phyloP scores from a whole-genome alignment of 2,888 invertebrate genomes.

The Anorthoa munda region DNA sequence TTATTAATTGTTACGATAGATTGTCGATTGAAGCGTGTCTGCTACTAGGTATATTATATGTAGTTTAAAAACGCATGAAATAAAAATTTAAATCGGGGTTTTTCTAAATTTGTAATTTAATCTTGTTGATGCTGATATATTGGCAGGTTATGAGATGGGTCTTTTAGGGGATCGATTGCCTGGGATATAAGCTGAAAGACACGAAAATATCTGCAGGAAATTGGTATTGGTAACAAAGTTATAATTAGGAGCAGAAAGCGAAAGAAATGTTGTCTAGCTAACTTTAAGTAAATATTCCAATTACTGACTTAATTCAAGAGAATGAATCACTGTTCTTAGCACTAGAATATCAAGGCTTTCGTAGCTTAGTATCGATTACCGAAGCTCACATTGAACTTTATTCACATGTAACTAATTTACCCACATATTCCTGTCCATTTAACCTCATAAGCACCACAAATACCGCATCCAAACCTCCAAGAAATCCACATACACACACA shows the following conservation, averaged over 20 bases:
- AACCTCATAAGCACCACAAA: conserved; percentile 9
- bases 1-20: too few relatives aligned
- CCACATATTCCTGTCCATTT: background rate
- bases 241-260: too few relatives aligned
- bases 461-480: conserved; percentile 49
- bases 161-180: background rate
- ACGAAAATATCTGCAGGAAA: background rate
- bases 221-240: background rate
- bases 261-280: too few relatives aligned
- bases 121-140: background rate
- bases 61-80: too few relatives aligned
- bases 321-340: background rate
- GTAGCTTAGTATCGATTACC: background rate
- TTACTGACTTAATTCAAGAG: background rate
- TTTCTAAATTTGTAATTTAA: too few relatives aligned
- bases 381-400: background rate
- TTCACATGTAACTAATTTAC: background rate
- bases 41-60: too few relatives aligned
- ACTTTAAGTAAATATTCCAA: background rate
- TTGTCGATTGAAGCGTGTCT: too few relatives aligned
- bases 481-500: conserved; percentile 56
- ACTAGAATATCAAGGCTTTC: background rate
- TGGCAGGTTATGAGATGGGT: background rate
- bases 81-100: too few relatives aligned
- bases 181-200: background rate